Percentiles rank a stretch among this genome's conserved stretches.
Evolutionary conservation across 2,797 vertebrate species (phyloP).

Genomic region (Chelonia mydas): DNA sequence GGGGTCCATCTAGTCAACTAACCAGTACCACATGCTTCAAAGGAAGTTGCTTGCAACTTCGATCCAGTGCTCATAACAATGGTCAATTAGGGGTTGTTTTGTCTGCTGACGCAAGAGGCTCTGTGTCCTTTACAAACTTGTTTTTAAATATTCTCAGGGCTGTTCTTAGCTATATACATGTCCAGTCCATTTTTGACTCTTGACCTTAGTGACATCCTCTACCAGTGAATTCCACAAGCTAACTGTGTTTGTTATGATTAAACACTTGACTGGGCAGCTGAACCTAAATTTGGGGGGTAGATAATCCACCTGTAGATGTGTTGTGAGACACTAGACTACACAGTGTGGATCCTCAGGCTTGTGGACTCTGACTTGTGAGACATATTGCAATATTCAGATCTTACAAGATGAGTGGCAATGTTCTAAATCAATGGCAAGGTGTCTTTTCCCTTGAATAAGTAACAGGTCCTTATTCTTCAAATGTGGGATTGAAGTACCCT

Average conservation of each 20-base stretch:
- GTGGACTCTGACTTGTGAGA: not conserved
- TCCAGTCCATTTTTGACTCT: not conserved
- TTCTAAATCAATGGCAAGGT: not conserved
- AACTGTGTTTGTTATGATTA: too few relatives aligned
- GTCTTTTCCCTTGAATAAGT: not conserved
- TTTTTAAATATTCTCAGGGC: not conserved
- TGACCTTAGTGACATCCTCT: not conserved
- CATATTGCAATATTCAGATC: not conserved
- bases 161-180: not conserved
- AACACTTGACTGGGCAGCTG: too few relatives aligned
- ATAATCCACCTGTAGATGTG: too few relatives aligned
- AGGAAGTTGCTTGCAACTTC: not conserved
- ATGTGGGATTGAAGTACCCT: not conserved
- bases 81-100: not conserved
- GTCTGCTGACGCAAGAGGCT: not conserved
- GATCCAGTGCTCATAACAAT: not conserved
- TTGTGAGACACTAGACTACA: too few relatives aligned
- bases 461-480: not conserved
- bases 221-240: not conserved
- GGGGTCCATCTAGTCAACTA: not conserved
- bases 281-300: not conserved
- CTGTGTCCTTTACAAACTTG: not conserved
- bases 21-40: not conserved
- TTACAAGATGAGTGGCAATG: not conserved
- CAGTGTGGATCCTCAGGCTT: accelerated